Percentiles rank a stretch among this genome's conserved stretches.
Conservation (phyloP, 2,113 vertebrate species). For the Peromyscus maniculatus region DNA sequence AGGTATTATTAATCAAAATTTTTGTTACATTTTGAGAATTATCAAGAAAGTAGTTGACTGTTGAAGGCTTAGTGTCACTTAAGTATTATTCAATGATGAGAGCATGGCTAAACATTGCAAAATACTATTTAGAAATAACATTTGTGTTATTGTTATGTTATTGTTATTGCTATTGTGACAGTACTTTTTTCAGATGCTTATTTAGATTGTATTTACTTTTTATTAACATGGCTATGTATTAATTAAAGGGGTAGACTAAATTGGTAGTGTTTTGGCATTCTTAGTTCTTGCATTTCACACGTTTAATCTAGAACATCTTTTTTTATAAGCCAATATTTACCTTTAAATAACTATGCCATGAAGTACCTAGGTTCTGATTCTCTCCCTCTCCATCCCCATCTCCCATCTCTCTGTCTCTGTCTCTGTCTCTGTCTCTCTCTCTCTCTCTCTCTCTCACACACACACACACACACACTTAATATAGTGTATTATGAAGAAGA, state of each 20-base stretch:
- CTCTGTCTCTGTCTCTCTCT: too few species aligned
- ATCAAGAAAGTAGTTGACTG: background rate
- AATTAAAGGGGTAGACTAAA: slow-evolving; percentile 65
- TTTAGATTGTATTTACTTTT: slow-evolving; percentile 82
- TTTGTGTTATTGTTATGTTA: too few species aligned
- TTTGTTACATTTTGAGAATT: slow-evolving; percentile 28
- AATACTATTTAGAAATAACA: slow-evolving; percentile 81
- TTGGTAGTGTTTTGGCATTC: slow-evolving; percentile 71
- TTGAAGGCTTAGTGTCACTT: slow-evolving; percentile 72
- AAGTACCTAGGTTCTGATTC: background rate
- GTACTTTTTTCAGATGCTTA: slow-evolving; percentile 75
- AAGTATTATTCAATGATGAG: slow-evolving; percentile 82
- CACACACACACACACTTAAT: background rate
- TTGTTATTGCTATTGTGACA: slow-evolving; percentile 73
- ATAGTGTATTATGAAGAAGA: slow-evolving; percentile 29
- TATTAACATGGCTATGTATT: slow-evolving; percentile 79
- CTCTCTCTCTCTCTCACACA: background rate
- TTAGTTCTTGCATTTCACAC: slow-evolving; percentile 42
- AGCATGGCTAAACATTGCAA: slow-evolving; percentile 80
- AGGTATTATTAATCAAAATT: background rate
- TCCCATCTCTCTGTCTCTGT: too few species aligned
- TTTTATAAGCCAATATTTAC: background rate
- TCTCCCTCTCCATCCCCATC: background rate
- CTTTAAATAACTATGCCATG: background rate
- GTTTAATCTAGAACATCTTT: background rate